phyloP scores from a whole-genome alignment of 2,797 vertebrate genomes.

The Melopsittacus undulatus region DNA sequence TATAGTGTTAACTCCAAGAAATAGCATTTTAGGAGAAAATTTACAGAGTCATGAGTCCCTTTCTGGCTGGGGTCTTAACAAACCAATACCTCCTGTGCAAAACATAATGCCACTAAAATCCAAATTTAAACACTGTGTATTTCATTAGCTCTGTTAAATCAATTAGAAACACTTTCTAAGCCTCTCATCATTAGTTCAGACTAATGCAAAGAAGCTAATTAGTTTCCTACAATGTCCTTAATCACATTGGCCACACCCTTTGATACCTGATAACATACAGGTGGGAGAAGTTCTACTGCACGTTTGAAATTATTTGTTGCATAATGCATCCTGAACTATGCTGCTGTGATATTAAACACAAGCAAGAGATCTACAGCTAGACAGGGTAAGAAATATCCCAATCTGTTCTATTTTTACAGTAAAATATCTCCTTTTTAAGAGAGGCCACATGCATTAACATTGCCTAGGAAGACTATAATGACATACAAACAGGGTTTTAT shows the following conservation, averaged over 20 bases:
- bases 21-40: not conserved
- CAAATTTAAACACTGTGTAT: not conserved
- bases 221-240: not conserved
- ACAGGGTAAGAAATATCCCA: not conserved
- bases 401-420: not conserved
- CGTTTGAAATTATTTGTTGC: not conserved
- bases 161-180: not conserved
- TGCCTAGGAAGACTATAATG: not conserved
- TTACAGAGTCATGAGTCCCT: not conserved
- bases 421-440: not conserved
- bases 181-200: not conserved
- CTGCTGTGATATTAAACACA: not conserved
- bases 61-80: not conserved
- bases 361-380: not conserved
- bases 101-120: not conserved
- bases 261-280: not conserved
- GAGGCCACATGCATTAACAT: not conserved
- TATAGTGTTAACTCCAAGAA: not conserved
- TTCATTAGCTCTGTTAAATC: not conserved
- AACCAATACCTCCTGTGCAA: not conserved
- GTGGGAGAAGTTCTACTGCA: not conserved
- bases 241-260: not conserved
- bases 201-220: not conserved
- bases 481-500: not conserved
- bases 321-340: not conserved